Conservation (phyloP, 2,797 vertebrate genomes). For the Parauchenoglanis ngamensis region DNA sequence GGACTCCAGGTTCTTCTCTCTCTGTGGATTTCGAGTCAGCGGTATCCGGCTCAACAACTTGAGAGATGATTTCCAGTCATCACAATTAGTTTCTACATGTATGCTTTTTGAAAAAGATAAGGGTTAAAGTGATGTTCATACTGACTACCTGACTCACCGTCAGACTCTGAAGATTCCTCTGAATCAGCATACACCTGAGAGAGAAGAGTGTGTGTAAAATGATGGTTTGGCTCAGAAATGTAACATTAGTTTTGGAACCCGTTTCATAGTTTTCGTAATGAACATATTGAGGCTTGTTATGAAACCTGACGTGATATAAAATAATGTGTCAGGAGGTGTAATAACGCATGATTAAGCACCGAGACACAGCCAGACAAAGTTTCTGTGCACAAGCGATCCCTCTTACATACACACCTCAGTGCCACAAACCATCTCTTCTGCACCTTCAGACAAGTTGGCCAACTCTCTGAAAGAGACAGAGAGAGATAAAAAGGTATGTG, state of each 20-base stretch:
- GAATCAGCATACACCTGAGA: conserved; percentile 46
- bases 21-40: conserved; percentile 9
- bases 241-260: conserved; percentile 32
- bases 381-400: conserved; percentile 21
- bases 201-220: conserved; percentile 19
- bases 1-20: conserved; percentile 20
- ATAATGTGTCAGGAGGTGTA: conserved; percentile 55
- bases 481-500: conserved; percentile 50
- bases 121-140: conserved; percentile 8
- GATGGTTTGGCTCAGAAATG: conserved; percentile 32
- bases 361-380: conserved; percentile 32
- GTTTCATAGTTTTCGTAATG: conserved; percentile 54
- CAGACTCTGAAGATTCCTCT: conserved; percentile 18
- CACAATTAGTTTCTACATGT: background rate
- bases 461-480: conserved; percentile 42
- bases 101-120: background rate
- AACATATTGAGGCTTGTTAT: conserved; percentile 55
- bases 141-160: conserved; percentile 31
- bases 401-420: conserved; percentile 47
- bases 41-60: conserved; percentile 22
- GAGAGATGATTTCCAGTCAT: conserved; percentile 5
- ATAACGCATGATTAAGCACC: conserved; percentile 49
- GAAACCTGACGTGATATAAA: conserved; percentile 41
- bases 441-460: conserved; percentile 38
- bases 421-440: conserved; percentile 52